Evolutionary conservation across 2,113 vertebrate genomes (phyloP).

Genomic region (Neolamprologus sp.): DNA sequence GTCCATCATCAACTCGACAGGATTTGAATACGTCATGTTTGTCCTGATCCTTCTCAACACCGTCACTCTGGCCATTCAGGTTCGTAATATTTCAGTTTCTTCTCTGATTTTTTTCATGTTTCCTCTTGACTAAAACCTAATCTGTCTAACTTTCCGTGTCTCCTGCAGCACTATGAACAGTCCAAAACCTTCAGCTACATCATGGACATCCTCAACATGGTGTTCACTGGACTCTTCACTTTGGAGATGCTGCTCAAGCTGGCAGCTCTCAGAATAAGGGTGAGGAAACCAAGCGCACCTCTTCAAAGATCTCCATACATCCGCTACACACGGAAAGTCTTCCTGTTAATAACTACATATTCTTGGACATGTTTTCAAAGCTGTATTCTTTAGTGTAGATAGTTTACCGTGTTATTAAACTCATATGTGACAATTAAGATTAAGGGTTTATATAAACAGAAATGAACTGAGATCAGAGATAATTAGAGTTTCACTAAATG

Average conservation of each 20-base stretch:
- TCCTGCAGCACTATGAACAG: conserved; percentile 84
- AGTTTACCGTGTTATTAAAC: neutral
- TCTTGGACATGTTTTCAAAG: neutral
- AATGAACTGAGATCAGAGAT: neutral
- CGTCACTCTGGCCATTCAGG: conserved; percentile 87
- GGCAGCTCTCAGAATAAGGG: conserved; percentile 84
- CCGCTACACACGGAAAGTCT: neutral
- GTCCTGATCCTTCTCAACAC: conserved; percentile 93
- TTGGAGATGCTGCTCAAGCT: conserved; percentile 92
- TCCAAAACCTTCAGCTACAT: conserved; percentile 83
- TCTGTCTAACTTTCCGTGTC: neutral
- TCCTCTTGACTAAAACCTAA: neutral
- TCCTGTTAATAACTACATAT: neutral
- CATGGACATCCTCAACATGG: conserved; percentile 95
- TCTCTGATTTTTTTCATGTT: neutral
- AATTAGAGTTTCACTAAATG: neutral
- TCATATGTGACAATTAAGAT: neutral
- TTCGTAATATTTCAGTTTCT: neutral
- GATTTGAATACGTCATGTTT: conserved; percentile 94
- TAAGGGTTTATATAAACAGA: too few species aligned
- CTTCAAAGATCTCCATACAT: neutral
- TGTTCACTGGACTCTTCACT: conserved; percentile 91
- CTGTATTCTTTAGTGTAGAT: neutral
- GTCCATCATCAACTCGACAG: conserved; percentile 87
- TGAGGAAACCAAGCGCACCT: conserved; percentile 28